phyloP scores from a whole-genome alignment of 2,797 vertebrate species.

The Anguilla marmorata region DNA sequence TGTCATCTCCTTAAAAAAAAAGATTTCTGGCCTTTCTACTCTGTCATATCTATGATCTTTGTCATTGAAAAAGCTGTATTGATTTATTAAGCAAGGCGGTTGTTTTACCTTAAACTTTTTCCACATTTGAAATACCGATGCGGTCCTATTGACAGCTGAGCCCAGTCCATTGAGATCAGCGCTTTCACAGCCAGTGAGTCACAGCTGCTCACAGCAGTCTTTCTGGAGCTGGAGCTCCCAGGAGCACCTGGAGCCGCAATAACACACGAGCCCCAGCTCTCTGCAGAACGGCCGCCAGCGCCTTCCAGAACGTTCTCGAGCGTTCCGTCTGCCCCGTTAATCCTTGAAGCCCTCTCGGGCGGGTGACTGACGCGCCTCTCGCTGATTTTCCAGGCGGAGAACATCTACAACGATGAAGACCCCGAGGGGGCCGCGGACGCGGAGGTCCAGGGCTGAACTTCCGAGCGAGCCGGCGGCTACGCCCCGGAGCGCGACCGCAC shows the following conservation, averaged over 20 bases:
- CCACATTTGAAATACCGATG: background rate
- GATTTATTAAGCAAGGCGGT: no score
- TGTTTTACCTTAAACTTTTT: background rate
- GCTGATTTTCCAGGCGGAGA: slow-evolving; percentile 82
- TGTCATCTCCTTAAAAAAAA: no score
- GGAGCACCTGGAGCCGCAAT: background rate
- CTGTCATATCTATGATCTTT: no score
- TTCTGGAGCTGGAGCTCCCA: background rate
- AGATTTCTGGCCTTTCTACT: no score
- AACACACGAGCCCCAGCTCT: background rate
- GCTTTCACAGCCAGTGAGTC: background rate
- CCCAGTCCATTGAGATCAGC: background rate
- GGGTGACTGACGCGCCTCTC: background rate
- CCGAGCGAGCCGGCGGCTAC: background rate
- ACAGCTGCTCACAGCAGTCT: background rate
- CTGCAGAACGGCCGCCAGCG: background rate
- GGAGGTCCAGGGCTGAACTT: slow-evolving; percentile 84
- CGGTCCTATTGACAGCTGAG: background rate
- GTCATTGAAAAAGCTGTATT: no score
- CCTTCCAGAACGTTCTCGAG: background rate
- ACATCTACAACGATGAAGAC: slow-evolving; percentile 98
- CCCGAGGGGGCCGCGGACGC: slow-evolving; percentile 92
- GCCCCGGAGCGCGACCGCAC: background rate
- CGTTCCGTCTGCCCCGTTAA: background rate
- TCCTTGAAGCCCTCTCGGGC: background rate